These are phyloP conservation scores for Coilia nasus DNA, from an alignment of 2,797 vertebrate species.

Conservation along the genomic window DNA sequence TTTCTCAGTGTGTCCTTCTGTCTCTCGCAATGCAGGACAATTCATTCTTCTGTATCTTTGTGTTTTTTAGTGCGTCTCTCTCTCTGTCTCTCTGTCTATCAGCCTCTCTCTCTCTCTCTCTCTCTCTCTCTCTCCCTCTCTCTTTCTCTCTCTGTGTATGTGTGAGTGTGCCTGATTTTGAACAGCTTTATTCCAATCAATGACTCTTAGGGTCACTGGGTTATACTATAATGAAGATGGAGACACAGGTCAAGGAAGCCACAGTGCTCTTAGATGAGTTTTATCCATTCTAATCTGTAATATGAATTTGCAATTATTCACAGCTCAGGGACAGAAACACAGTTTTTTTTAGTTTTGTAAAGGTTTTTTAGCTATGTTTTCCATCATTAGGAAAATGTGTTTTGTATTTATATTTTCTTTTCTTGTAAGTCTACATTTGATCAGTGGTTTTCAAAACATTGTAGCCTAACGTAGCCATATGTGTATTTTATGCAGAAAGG, in stretches of 20 bases:
- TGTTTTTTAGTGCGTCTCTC: constrained; percentile 10
- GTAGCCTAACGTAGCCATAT: neutral
- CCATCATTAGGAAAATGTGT: neutral
- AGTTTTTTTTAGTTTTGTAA: neutral
- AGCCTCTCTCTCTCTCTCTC: neutral
- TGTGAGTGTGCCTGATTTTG: constrained; percentile 25
- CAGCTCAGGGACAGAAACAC: neutral
- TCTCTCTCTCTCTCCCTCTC: constrained; percentile 7
- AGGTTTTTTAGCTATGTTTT: neutral
- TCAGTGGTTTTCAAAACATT: neutral
- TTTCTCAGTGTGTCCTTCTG: neutral
- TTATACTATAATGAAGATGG: constrained; percentile 12
- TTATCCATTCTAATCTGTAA: neutral
- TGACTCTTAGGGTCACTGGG: constrained; percentile 23
- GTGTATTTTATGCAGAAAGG: neutral
- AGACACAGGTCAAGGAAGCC: neutral
- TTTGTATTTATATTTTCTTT: neutral
- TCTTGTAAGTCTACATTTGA: neutral
- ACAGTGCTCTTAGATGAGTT: neutral
- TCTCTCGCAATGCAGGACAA: constrained; percentile 33
- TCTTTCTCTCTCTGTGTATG: neutral
- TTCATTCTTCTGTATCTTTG: neutral
- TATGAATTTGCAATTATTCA: neutral
- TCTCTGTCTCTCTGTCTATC: neutral
- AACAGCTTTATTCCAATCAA: constrained; percentile 22